phyloP scores from a whole-genome alignment of 1,140 invertebrate genomes.

The Orussus abietinus region DNA sequence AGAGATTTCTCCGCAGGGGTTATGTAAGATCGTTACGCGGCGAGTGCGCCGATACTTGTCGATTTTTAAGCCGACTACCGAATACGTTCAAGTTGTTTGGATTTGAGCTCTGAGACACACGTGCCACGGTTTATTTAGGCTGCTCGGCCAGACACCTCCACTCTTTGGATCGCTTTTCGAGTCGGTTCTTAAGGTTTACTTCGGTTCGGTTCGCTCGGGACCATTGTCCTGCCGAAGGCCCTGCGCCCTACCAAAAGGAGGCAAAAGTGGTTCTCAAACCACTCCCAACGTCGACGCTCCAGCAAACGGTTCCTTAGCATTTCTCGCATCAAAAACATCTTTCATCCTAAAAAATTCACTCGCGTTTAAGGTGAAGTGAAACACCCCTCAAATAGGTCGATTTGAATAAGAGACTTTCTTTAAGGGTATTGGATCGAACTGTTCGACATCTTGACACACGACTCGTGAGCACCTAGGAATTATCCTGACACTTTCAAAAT shows the following conservation, averaged over 20 bases:
- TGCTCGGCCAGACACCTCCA: constrained; percentile 21
- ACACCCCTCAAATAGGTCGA: too few relatives aligned
- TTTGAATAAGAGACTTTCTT: too few relatives aligned
- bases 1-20: too few relatives aligned
- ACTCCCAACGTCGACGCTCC: too few relatives aligned
- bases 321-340: not conserved
- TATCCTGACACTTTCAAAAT: too few relatives aligned
- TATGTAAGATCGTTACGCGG: too few relatives aligned
- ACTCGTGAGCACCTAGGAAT: too few relatives aligned
- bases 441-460: too few relatives aligned
- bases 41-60: too few relatives aligned
- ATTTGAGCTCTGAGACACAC: constrained; percentile 20
- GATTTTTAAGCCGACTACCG: not conserved
- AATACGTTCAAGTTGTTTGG: constrained; percentile 16
- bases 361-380: too few relatives aligned
- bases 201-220: constrained; percentile 15
- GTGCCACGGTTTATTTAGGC: constrained; percentile 24
- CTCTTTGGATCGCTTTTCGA: constrained; percentile 7
- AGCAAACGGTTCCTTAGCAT: too few relatives aligned
- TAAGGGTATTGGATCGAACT: too few relatives aligned
- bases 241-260: constrained; percentile 12
- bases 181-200: constrained; percentile 17
- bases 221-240: constrained; percentile 26
- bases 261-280: not conserved
- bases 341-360: not conserved